Evolutionary conservation across 2,797 vertebrate genomes (phyloP), one percentile per base, ranked within the genome.

Genomic region (Lepilemur ruficaudatus): DNA sequence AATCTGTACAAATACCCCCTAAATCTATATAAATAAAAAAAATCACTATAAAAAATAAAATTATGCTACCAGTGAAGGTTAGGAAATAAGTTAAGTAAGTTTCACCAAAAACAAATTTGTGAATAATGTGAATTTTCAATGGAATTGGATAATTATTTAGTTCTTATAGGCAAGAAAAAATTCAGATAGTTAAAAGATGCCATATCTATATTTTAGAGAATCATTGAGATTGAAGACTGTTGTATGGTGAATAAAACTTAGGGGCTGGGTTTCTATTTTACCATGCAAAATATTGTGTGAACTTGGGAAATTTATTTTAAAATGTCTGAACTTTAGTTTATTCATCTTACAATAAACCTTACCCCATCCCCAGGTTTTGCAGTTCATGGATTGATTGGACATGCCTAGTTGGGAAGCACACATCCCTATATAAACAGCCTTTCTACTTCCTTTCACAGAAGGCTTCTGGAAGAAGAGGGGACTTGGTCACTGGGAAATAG

Each of bases 321-420:
- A 55, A n/a, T 20, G 5, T 7, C 7, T 17, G 5, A 43, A 25
- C 5, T 7, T 41, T 41, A 57, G 41, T 43, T 72, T 72, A 12
- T 69, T 69, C 67, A 65, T n/a, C 30, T 65, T 43, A 63, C 30
- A 63, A 32, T 32, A 32, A 63, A 63, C 30, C 30, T 63, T 63
- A 14, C 13, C 17, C 20, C 32, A 6, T 50, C 32, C 3, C 67
- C 4, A 15, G 11, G n/a, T 90, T 94, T 22, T 95, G 87, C 38
- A 95, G 83, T 67, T 98, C 97, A 11, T 57, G 91, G 67, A 97
- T 98, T 91, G 94, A 97, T 76, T 97, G 98, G 98, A 96, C 98
- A 97, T 82, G 75, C 80, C 97, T 94, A 65, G 87, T 63, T 65
- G 97, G 97, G 11, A 97, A 97, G 43, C 96, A 89, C 52, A 81